A percentile compares a stretch with the other conserved stretches of the same genome.
These are phyloP conservation scores for Holcopasites calliopsidis DNA, from an alignment of 1,140 invertebrate genomes.

Conservation along the genomic window DNA sequence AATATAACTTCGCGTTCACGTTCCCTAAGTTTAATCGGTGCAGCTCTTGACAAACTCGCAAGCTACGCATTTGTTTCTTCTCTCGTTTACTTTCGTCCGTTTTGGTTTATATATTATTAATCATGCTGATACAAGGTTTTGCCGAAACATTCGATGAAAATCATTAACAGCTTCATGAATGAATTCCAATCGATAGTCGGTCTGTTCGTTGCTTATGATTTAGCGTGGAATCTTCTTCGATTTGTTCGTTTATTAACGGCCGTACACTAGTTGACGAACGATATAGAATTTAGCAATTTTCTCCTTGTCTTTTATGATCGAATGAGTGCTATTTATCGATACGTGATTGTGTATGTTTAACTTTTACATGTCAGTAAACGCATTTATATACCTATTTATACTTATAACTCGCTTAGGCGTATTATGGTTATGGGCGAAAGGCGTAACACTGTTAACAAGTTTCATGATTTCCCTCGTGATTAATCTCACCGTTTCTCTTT, in stretches of 20 bases:
- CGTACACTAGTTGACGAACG: slow-evolving; percentile 14
- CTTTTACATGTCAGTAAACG: slow-evolving; percentile 32
- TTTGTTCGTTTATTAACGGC: slow-evolving; percentile 29
- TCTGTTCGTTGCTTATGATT: slow-evolving; percentile 41
- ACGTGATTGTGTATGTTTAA: slow-evolving; percentile 40
- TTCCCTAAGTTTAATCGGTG: slow-evolving; percentile 40
- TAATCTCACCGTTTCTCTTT: not conserved
- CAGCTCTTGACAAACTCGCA: slow-evolving; percentile 54
- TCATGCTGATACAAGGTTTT: slow-evolving; percentile 58
- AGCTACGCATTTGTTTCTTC: not conserved
- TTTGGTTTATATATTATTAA: slow-evolving; percentile 4
- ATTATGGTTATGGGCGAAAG: not conserved
- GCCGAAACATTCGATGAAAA: slow-evolving; percentile 68
- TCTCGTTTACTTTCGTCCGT: not conserved
- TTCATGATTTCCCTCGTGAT: not conserved
- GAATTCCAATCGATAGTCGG: slow-evolving; percentile 18
- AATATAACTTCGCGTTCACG: not conserved
- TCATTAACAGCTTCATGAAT: slow-evolving; percentile 39
- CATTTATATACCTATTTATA: slow-evolving; percentile 28
- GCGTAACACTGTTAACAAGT: not conserved
- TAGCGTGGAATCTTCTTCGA: slow-evolving; percentile 32
- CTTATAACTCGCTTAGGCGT: slow-evolving; percentile 11
- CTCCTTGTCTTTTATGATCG: slow-evolving; percentile 35
- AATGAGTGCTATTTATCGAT: slow-evolving; percentile 30
- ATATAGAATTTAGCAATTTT: slow-evolving; percentile 38